phyloP scores from a whole-genome alignment of 1,140 invertebrate genomes.

The Rhagoletis pomonella region DNA sequence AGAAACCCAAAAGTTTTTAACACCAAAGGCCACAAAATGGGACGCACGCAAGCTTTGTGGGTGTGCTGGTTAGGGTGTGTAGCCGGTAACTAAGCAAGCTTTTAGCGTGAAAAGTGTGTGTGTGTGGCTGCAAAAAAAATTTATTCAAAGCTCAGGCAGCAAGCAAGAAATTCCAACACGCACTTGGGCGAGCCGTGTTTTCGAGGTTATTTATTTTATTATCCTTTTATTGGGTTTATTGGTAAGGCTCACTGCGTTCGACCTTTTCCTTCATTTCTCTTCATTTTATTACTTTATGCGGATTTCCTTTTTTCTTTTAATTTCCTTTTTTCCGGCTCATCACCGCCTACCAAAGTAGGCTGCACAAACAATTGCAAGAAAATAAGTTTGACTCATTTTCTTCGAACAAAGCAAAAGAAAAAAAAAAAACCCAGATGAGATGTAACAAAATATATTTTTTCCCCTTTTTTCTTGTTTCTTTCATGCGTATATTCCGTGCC shows the following conservation, averaged over 20 bases:
- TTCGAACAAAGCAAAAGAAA: background rate
- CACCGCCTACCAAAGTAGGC: conserved; percentile 4
- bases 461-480: conserved; percentile 47
- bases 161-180: background rate
- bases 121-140: too few relatives aligned
- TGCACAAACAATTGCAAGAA: conserved; percentile 37
- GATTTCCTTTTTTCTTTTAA: conserved; percentile 40
- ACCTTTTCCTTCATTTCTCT: background rate
- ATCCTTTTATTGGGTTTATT: conserved; percentile 35
- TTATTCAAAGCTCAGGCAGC: background rate
- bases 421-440: background rate
- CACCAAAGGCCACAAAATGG: too few relatives aligned
- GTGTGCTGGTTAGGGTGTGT: too few relatives aligned
- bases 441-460: conserved; percentile 4
- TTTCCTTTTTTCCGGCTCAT: conserved; percentile 51
- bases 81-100: too few relatives aligned
- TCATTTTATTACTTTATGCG: conserved; percentile 2
- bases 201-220: conserved; percentile 46
- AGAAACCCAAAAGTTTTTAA: too few relatives aligned
- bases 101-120: too few relatives aligned
- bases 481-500: background rate
- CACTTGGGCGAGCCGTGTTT: background rate
- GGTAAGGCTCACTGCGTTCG: conserved; percentile 22
- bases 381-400: conserved; percentile 41
- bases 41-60: too few relatives aligned